These are phyloP conservation scores for Tinea trinotella DNA, from an alignment of 2,888 invertebrate genomes.

Conservation along the genomic window DNA sequence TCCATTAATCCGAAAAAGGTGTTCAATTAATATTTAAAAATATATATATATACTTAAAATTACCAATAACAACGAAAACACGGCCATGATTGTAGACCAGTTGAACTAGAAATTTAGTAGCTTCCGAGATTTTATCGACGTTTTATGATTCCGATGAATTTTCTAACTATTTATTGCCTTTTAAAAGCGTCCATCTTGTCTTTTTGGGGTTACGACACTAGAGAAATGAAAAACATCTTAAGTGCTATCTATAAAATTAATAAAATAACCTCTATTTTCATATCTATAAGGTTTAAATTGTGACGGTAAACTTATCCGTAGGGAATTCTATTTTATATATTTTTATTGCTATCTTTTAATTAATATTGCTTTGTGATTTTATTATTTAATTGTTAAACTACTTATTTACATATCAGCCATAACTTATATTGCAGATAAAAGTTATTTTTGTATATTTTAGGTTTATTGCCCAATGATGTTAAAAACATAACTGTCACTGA, in stretches of 20 bases:
- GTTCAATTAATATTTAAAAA: too few species aligned
- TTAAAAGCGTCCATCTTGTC: conserved; percentile 1
- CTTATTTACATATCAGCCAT: not conserved
- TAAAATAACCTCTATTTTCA: not conserved
- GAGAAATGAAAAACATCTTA: not conserved
- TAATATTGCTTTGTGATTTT: conserved; percentile 13
- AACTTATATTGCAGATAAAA: too few species aligned
- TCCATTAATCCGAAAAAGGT: too few species aligned
- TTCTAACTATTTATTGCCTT: conserved; percentile 15
- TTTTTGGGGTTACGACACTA: conserved; percentile 11
- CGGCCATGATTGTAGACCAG: not conserved
- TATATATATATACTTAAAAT: too few species aligned
- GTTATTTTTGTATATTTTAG: not conserved
- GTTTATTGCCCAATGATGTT: not conserved
- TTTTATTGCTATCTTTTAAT: conserved; percentile 2
- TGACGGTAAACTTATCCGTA: too few species aligned
- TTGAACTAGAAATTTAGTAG: conserved; percentile 4
- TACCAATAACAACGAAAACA: too few species aligned
- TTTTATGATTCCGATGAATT: conserved; percentile 16
- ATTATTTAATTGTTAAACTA: conserved; percentile 8
- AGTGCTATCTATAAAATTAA: not conserved
- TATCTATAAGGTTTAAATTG: not conserved
- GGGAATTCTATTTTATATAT: not conserved
- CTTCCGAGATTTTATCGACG: conserved; percentile 11
- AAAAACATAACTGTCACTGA: not conserved